Evolutionary conservation across 2,888 invertebrate genomes (phyloP), one percentile per base, ranked within the genome.

Genomic region (Dusona sp.): DNA sequence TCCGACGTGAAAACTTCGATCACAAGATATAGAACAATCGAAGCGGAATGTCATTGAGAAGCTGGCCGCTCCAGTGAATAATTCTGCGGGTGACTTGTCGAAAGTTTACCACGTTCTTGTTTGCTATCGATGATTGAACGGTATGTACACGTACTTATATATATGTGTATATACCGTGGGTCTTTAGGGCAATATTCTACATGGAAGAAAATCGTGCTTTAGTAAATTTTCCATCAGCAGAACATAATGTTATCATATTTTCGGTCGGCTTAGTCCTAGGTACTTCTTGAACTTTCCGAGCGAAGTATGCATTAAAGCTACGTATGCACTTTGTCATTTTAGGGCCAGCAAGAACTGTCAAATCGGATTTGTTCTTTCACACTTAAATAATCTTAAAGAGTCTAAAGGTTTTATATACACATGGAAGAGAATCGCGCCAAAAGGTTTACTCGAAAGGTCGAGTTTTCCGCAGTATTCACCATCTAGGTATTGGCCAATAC

Each of bases 361-460:
- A 61, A 61, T 61, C 16, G 19, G 6, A 29, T 61, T 16, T 61
- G 3, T 3, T 16, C 29, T 68, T 25, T 6, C 13, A 22, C 13
- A 16, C 38, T 42, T 68, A 16, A 25, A 42, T 42, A 42, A 36
- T 25, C 42, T 68, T 16, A 8, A 42, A 9, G 22, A n/a, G 42
- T 8, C 38, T 22, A 2, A 74, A 75, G 45, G 42, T 38, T 61
- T 11, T 29, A 29, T 16, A 42, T 13, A 42, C 0, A n/a, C 36
- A 19, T 33, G n/a, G 22, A 51, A 36, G 45, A 45, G 74, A 65
- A 45, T 79, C 51, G 64, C 45, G 29, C 38, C 51, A 74, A 85
- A 79, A 85, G 85, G 70, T 85, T 79, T 74, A 68, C 74, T 75
- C 74, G 22, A 42, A 67, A 67, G 38, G 79, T 83, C 65, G 64